These are phyloP conservation scores for Nebria salina DNA, from an alignment of 2,888 invertebrate genomes.

Conservation along the genomic window DNA sequence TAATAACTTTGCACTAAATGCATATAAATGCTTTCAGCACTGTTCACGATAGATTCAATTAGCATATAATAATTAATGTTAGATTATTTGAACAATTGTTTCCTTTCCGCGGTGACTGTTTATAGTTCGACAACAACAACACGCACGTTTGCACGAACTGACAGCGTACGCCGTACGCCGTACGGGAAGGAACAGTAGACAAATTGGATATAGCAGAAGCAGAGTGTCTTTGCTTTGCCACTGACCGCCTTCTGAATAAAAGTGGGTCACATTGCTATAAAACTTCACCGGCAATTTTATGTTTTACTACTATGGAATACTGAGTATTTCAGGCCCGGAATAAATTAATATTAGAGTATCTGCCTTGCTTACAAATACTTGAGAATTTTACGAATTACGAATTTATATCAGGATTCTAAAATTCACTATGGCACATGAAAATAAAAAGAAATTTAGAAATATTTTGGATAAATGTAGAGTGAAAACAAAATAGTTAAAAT, in stretches of 20 bases:
- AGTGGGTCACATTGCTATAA: constrained; percentile 35
- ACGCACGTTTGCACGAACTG: constrained; percentile 38
- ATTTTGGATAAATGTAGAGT: too few relatives aligned
- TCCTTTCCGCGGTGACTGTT: not conserved
- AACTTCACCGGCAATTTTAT: constrained; percentile 9
- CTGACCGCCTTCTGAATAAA: constrained; percentile 41
- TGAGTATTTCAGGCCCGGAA: not conserved
- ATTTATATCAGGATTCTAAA: too few relatives aligned
- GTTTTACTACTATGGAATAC: constrained; percentile 1
- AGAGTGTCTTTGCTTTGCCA: constrained; percentile 22
- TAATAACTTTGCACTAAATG: not conserved
- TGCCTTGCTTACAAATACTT: constrained; percentile 5
- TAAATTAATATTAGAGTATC: not conserved
- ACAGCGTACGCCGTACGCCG: not conserved
- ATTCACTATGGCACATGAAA: too few relatives aligned
- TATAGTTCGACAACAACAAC: not conserved
- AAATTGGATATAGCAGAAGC: constrained; percentile 27
- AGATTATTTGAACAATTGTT: not conserved
- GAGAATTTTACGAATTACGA: not conserved
- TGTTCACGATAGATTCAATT: not conserved
- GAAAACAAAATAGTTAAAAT: too few relatives aligned
- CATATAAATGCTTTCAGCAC: not conserved
- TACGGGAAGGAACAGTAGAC: constrained; percentile 29
- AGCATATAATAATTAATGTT: constrained; percentile 5
- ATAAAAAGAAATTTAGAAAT: too few relatives aligned